Percentiles rank a stretch among this genome's conserved stretches.
Evolutionary conservation across 2,888 invertebrate species (phyloP).

Genomic region (Agriopis leucophaearia): DNA sequence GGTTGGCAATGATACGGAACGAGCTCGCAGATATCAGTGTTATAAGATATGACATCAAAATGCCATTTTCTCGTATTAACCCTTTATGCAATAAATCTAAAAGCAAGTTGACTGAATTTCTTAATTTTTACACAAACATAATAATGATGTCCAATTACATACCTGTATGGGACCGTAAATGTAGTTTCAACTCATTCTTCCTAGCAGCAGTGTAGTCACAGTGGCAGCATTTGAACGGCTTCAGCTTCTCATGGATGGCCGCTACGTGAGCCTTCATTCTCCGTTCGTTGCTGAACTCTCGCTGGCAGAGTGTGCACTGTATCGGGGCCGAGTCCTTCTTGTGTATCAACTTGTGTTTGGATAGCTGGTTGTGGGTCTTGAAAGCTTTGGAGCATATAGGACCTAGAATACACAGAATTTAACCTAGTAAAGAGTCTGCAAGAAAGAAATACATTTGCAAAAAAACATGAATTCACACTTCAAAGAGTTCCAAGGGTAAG

Average conservation of each 20-base stretch:
- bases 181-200: slow-evolving; percentile 88
- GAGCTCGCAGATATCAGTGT: no score
- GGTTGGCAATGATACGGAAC: no score
- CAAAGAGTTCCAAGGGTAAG: no score
- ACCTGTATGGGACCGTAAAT: slow-evolving; percentile 91
- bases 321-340: slow-evolving; percentile 64
- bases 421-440: no score
- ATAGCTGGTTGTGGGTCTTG: slow-evolving; percentile 92
- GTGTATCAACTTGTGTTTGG: slow-evolving; percentile 91
- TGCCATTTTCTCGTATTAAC: no score
- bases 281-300: slow-evolving; percentile 84
- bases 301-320: slow-evolving; percentile 87
- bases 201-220: slow-evolving; percentile 90
- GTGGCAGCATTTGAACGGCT: slow-evolving; percentile 88
- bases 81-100: no score
- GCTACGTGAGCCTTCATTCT: slow-evolving; percentile 85
- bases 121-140: not conserved
- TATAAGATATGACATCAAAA: no score
- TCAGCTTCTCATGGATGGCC: slow-evolving; percentile 89
- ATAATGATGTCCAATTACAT: slow-evolving; percentile 45
- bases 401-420: slow-evolving; percentile 57
- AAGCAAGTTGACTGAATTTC: not conserved
- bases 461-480: no score
- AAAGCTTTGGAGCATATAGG: slow-evolving; percentile 91
- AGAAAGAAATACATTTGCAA: no score